Conservation (phyloP, 2,797 vertebrate species). For the Meda fulgida region DNA sequence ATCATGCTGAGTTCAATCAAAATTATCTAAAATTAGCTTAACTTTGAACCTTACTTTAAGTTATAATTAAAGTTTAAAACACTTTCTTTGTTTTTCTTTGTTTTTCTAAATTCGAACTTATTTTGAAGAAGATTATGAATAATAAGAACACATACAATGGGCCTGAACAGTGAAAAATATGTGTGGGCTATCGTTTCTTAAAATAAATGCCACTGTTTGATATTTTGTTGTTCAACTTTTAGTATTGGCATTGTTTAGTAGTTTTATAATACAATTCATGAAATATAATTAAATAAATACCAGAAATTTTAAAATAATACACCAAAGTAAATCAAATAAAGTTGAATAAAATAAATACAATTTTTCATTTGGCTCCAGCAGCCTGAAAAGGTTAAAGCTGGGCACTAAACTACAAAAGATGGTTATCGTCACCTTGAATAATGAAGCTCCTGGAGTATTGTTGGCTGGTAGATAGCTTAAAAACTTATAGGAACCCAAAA, state of each 20-base stretch:
- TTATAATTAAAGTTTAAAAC: not conserved
- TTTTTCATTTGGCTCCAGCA: not conserved
- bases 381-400: not conserved
- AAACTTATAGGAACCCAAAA: conserved; percentile 67
- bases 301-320: not conserved
- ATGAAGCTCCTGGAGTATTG: conserved; percentile 56
- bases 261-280: not conserved
- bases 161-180: not conserved
- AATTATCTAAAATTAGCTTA: not conserved
- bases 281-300: not conserved
- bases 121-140: not conserved
- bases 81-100: not conserved
- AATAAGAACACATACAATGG: not conserved
- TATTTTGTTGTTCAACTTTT: not conserved
- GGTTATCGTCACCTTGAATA: conserved; percentile 69
- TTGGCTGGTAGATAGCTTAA: conserved; percentile 55
- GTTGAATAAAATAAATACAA: not conserved
- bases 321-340: not conserved
- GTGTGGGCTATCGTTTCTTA: not conserved
- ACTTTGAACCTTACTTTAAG: not conserved
- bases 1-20: not conserved
- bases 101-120: not conserved
- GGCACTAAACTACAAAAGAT: conserved; percentile 58
- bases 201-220: not conserved
- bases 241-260: not conserved